phyloP scores from a whole-genome alignment of 2,113 vertebrate genomes.

The Pterocles gutturalis region DNA sequence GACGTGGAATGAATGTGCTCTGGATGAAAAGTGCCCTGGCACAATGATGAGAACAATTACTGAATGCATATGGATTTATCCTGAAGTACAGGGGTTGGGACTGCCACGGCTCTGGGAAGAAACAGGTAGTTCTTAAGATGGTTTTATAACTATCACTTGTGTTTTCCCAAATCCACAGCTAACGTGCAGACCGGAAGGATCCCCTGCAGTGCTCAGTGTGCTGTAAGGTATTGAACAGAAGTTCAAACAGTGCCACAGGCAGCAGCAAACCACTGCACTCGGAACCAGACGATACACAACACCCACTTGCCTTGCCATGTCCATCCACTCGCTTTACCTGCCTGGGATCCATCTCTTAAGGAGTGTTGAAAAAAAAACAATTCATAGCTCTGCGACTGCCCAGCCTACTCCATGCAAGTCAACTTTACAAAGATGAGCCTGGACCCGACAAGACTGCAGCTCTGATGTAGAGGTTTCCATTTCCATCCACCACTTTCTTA shows the following conservation, averaged over 20 bases:
- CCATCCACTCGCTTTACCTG: not conserved
- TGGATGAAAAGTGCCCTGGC: not conserved
- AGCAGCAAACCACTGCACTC: not conserved
- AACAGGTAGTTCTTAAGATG: not conserved
- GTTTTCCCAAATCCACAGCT: not conserved
- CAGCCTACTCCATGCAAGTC: not conserved
- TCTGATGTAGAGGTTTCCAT: not conserved
- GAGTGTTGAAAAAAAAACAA: not conserved
- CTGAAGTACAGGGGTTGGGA: not conserved
- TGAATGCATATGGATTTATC: not conserved
- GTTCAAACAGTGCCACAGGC: too few species aligned
- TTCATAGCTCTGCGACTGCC: not conserved
- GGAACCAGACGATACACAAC: not conserved
- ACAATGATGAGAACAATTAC: not conserved
- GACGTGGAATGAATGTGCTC: not conserved
- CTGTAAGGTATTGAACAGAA: not conserved
- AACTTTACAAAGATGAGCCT: not conserved
- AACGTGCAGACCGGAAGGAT: not conserved
- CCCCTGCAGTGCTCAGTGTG: not conserved
- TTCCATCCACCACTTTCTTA: not conserved
- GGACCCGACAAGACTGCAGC: not conserved
- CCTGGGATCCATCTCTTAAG: not conserved
- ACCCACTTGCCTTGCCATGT: accelerated
- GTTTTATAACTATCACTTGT: not conserved
- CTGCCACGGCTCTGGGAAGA: not conserved